Evolutionary conservation across 2,113 vertebrate genomes (phyloP), one percentile per base, ranked within the genome.

Genomic region (Myotis lucifugus): DNA sequence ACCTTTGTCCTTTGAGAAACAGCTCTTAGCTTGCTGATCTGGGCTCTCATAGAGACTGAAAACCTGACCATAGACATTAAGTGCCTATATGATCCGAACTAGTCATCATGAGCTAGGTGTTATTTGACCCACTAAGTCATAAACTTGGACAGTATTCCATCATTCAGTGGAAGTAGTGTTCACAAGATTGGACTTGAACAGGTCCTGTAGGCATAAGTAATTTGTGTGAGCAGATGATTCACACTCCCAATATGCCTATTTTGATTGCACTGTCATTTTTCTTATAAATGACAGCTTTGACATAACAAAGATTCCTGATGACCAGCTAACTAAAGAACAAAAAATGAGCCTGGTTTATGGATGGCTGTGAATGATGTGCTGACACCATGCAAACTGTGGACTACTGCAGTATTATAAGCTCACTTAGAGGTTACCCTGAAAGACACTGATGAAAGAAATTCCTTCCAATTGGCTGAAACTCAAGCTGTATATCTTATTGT

Each of bases 401-500:
- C 70, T 81, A 59, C 40, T 66, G 21, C 50, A 87, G 14, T 79
- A 74, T 88, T 86, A 64, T 9, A 76, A 13, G 25, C n/a, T 95
- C 37, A 79, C 8, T 56, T 78, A 89, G 42, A 95, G 42, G 50
- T 95, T 95, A 95, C 70, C 64, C 85, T 95, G 76, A 95, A 84
- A 86, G 70, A 70, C 81, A 83, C 2, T 61, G 50, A 66, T 73
- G 40, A 87, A 82, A 46, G 73, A 54, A 92, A 91, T 90, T 84
- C 29, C 37, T 90, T 93, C 81, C 82, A 88, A 23, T 17, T 95
- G 91, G 52, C 48, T 95, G 77, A 94, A 76, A 96, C 95, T 97
- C 93, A 79, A 97, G 94, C 61, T 91, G 72, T 92, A 95, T 88
- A 95, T 91, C 54, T 95, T 84, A 72, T n/a, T 92, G 90, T 95